Evolutionary conservation across 1,140 invertebrate genomes (phyloP).

Genomic region (Hylyphantes graminicola): DNA sequence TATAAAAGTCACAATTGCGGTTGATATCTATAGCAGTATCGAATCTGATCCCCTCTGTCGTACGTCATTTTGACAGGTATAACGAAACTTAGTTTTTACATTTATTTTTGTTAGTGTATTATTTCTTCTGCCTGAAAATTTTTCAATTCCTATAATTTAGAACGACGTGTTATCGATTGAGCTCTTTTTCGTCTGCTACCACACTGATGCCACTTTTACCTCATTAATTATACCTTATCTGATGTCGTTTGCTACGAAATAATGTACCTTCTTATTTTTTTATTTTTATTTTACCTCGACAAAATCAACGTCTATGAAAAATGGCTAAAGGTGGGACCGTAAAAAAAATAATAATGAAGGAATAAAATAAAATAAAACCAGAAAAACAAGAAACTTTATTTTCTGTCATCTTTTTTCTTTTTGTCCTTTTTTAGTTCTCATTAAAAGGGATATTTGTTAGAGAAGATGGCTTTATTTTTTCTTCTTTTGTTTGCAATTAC

Average conservation of each 20-base stretch:
- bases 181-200: constrained; percentile 11
- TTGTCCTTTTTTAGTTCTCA: no score
- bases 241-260: constrained; percentile 35
- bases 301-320: constrained; percentile 34
- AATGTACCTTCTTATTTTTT: constrained; percentile 44
- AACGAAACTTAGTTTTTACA: constrained; percentile 27
- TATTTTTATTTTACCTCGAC: background rate
- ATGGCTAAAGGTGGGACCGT: constrained; percentile 13
- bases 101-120: constrained; percentile 27
- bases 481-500: no score
- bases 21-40: constrained; percentile 41
- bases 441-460: no score
- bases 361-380: background rate
- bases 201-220: constrained; percentile 18
- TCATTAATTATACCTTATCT: constrained; percentile 57
- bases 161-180: constrained; percentile 35
- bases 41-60: constrained; percentile 1
- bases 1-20: constrained; percentile 49
- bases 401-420: no score
- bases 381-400: background rate
- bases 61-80: constrained; percentile 52
- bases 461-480: no score
- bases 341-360: background rate
- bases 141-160: constrained; percentile 57
- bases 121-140: constrained; percentile 27